A percentile compares a stretch with the other conserved stretches of the same genome.
Conservation (phyloP, 2,797 vertebrate species). For the Dallia pectoralis region DNA sequence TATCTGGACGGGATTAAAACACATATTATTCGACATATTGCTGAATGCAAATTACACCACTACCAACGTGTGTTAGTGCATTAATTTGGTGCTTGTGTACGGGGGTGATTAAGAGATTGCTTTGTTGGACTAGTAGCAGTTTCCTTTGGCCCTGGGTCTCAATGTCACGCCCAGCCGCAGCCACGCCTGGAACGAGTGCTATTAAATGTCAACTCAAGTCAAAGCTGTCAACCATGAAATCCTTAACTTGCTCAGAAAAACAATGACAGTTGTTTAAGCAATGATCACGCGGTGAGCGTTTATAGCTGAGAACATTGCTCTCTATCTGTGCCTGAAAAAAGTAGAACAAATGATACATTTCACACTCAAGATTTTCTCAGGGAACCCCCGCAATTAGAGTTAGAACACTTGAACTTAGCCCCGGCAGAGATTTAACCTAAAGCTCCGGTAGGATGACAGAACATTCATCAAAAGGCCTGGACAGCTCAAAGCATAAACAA, state of each 20-base stretch:
- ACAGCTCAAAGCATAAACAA: neutral
- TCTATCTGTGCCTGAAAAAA: neutral
- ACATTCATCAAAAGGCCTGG: neutral
- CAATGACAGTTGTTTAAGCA: neutral
- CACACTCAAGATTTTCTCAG: no score
- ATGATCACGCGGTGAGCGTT: neutral
- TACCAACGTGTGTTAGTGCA: neutral
- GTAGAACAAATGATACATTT: neutral
- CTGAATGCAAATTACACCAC: neutral
- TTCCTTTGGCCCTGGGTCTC: neutral
- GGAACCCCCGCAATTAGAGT: neutral
- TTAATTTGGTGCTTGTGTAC: neutral
- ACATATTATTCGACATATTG: neutral
- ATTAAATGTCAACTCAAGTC: neutral
- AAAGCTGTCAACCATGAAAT: neutral
- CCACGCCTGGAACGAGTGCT: neutral
- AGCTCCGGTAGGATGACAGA: neutral
- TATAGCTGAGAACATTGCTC: neutral
- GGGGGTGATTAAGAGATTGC: neutral
- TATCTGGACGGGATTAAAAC: neutral
- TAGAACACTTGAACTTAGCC: neutral
- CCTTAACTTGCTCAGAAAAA: neutral
- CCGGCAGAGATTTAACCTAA: neutral
- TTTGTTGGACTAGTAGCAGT: neutral
- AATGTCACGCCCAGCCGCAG: neutral